phyloP scores from a whole-genome alignment of 1,140 invertebrate genomes.

The Chrysopa pallens region DNA sequence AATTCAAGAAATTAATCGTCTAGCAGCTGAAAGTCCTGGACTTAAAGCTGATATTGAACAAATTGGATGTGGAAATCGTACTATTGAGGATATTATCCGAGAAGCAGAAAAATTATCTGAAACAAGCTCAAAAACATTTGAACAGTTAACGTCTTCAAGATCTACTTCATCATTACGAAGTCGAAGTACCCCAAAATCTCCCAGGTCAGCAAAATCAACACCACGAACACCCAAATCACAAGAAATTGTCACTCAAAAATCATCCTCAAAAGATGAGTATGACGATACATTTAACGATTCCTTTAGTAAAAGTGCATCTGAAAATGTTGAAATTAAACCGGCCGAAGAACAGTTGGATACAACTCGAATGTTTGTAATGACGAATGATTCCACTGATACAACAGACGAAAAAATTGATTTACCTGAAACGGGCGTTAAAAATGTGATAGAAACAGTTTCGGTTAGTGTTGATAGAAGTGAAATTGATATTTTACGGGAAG shows the following conservation, averaged over 20 bases:
- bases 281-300: no score
- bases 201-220: neutral
- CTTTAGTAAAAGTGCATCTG: no score
- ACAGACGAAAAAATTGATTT: no score
- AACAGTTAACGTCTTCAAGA: conserved; percentile 19
- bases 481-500: neutral
- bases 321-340: no score
- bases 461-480: neutral
- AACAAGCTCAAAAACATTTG: conserved; percentile 23
- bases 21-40: conserved; percentile 19
- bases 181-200: neutral
- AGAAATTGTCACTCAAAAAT: no score
- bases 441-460: no score
- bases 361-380: no score
- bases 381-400: no score
- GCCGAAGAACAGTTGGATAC: no score
- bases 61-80: conserved; percentile 11
- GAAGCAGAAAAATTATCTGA: conserved; percentile 20
- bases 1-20: conserved; percentile 21
- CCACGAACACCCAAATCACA: neutral
- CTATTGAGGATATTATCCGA: conserved; percentile 20
- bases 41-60: conserved; percentile 12
- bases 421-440: no score
- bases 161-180: neutral
- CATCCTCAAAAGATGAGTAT: no score